Evolutionary conservation across 2,888 invertebrate species (phyloP).

Genomic region (Caradrina kadenii): DNA sequence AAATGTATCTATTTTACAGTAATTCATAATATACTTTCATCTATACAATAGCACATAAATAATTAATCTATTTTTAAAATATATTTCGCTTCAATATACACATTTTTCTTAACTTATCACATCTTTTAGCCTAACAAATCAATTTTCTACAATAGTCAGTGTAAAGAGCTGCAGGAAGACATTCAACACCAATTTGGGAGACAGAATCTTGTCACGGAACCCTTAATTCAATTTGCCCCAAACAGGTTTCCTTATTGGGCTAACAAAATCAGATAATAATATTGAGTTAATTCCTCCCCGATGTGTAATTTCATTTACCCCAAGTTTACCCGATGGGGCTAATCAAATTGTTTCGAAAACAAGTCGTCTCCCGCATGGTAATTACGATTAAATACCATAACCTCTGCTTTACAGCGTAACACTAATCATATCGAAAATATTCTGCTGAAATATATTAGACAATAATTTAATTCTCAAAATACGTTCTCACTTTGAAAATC

Average conservation of each 20-base stretch:
- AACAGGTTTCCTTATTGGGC: conserved; percentile 43
- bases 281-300: conserved; percentile 47
- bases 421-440: conserved; percentile 88
- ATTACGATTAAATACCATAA: conserved; percentile 83
- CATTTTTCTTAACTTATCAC: conserved; percentile 87
- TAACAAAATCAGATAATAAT: conserved; percentile 47
- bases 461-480: conserved; percentile 84
- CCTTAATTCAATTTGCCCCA: conserved; percentile 52
- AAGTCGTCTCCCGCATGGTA: conserved; percentile 72
- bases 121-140: conserved; percentile 88
- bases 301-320: conserved; percentile 48
- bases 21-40: conserved; percentile 73
- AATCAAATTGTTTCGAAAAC: conserved; percentile 54
- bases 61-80: conserved; percentile 80
- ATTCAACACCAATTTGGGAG: conserved; percentile 80
- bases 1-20: conserved; percentile 76
- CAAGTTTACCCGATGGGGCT: conserved; percentile 41
- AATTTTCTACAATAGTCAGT: conserved; percentile 89
- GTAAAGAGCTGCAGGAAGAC: conserved; percentile 91
- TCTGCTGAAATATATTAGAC: conserved; percentile 84
- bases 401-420: conserved; percentile 84
- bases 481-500: conserved; percentile 76
- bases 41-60: conserved; percentile 83
- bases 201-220: conserved; percentile 41
- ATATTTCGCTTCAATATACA: conserved; percentile 82